Percentiles rank a stretch among this genome's conserved stretches.
phyloP scores from a whole-genome alignment of 2,113 vertebrate genomes.

The Strigops habroptila region DNA sequence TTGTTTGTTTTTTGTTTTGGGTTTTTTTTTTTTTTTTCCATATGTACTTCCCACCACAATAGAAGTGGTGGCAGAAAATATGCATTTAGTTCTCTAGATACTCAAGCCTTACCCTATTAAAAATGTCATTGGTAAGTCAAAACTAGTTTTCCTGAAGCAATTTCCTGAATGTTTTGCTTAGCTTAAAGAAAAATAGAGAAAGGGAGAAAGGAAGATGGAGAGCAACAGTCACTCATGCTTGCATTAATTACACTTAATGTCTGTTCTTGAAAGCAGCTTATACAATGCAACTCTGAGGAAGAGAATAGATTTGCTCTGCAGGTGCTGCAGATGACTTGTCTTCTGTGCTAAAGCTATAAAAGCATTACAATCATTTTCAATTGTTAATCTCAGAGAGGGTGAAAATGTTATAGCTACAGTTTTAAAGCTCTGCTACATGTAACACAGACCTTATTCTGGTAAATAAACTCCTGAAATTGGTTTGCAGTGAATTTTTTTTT shows the following conservation, averaged over 20 bases:
- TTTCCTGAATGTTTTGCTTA: background rate
- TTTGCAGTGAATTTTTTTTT: background rate
- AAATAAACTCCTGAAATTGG: background rate
- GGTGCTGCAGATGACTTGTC: background rate
- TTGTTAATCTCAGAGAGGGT: background rate
- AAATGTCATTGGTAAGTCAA: background rate
- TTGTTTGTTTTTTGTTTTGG: too few relatives aligned
- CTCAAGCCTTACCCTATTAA: background rate
- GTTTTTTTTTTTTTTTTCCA: background rate
- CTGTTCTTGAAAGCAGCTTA: background rate
- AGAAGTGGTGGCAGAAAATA: background rate
- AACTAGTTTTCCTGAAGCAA: background rate
- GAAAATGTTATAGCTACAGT: background rate
- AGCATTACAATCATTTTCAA: background rate
- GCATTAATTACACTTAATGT: background rate
- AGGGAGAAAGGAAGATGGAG: background rate
- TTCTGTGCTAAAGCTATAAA: background rate
- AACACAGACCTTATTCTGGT: background rate
- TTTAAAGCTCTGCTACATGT: background rate
- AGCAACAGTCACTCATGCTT: background rate
- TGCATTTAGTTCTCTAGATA: background rate
- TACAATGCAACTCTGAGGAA: background rate
- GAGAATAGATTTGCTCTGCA: background rate
- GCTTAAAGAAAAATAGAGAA: background rate
- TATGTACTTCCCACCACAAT: rapidly evolving